A percentile compares a stretch with the other conserved stretches of the same genome.
These are phyloP conservation scores for Leptopilina boulardi DNA, from an alignment of 1,140 invertebrate species.

Conservation along the genomic window DNA sequence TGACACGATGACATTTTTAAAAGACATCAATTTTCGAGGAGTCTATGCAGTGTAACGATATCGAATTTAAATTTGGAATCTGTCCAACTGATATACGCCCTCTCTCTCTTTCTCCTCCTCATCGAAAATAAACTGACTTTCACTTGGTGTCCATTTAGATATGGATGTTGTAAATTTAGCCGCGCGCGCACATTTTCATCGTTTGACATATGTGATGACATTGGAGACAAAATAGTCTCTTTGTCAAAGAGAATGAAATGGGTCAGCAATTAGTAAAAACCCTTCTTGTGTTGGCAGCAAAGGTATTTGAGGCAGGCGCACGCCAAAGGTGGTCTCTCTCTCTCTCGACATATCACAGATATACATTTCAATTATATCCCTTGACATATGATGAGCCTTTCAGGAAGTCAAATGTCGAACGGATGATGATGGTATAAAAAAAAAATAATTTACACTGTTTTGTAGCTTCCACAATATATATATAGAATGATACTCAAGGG, in stretches of 20 bases:
- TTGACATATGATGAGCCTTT: conserved; percentile 49
- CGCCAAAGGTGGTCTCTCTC: conserved; percentile 39
- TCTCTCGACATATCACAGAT: too few species aligned
- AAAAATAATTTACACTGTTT: conserved; percentile 31
- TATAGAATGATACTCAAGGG: conserved; percentile 22
- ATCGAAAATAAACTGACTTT: conserved; percentile 14
- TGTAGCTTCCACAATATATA: background rate
- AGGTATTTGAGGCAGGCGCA: conserved; percentile 32
- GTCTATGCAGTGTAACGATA: conserved; percentile 2
- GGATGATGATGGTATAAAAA: conserved; percentile 40
- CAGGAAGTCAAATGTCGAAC: conserved; percentile 45
- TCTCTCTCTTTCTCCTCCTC: too few species aligned
- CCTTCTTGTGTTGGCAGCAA: background rate
- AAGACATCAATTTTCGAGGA: conserved; percentile 5
- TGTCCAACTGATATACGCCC: conserved; percentile 1
- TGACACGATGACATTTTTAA: conserved; percentile 9
- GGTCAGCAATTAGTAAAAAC: background rate
- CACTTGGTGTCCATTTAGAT: background rate
- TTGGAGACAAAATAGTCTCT: background rate
- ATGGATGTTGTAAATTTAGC: background rate
- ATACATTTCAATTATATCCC: conserved; percentile 54
- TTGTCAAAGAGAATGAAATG: background rate
- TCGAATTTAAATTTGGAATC: conserved; percentile 18
- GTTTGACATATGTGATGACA: conserved; percentile 21
- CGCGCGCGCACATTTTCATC: background rate